Evolutionary conservation across 2,113 vertebrate species (phyloP).

Genomic region (Phyllostomus discolor): DNA sequence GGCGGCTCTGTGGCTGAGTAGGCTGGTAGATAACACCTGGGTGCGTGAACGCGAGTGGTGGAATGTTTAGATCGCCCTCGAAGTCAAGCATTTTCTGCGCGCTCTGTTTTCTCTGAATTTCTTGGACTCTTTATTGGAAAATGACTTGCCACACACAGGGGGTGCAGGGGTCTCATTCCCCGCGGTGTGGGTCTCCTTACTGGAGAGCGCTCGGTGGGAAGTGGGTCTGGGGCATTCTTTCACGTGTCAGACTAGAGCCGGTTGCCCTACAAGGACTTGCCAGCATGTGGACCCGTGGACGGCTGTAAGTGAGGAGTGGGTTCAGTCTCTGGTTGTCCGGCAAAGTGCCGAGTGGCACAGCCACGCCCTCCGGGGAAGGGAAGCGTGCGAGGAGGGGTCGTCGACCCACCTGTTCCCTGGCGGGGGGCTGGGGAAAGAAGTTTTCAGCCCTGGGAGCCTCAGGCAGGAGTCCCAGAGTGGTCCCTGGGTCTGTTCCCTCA

Average conservation of each 20-base stretch:
- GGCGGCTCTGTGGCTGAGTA: neutral
- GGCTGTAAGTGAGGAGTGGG: neutral
- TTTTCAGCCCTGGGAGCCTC: neutral
- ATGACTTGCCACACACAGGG: neutral
- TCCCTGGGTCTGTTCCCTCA: neutral
- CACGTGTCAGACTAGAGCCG: neutral
- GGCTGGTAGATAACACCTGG: neutral
- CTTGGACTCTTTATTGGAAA: neutral
- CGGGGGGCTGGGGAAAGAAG: neutral
- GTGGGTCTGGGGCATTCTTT: neutral
- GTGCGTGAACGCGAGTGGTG: neutral
- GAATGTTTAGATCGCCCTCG: neutral
- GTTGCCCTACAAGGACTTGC: neutral
- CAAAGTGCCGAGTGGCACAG: neutral
- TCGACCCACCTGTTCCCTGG: neutral
- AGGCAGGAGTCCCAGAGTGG: neutral
- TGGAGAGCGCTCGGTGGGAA: neutral
- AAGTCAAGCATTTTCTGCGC: neutral
- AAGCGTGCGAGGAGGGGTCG: neutral
- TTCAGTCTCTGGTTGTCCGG: neutral
- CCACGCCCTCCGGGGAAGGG: neutral
- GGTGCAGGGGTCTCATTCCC: neutral
- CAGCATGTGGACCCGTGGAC: neutral
- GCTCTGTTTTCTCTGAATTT: slow-evolving; percentile 1
- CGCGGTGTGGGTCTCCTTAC: neutral